These are phyloP conservation scores for Paramormyrops hopkinsi DNA, from an alignment of 2,797 vertebrate species.

Conservation along the genomic window DNA sequence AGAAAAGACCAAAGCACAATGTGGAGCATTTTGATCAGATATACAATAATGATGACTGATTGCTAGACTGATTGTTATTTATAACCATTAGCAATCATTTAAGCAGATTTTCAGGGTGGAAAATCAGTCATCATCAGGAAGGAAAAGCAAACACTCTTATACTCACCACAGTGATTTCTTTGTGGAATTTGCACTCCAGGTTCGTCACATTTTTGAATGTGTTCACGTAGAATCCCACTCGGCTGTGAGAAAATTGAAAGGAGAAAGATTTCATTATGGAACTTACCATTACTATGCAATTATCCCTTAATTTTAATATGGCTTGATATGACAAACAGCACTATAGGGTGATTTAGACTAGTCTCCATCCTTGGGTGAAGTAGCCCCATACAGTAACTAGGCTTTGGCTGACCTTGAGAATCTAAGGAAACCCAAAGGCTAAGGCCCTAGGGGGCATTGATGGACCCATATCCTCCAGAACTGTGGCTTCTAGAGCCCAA, in stretches of 20 bases:
- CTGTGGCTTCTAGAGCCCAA: background rate
- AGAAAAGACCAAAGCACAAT: background rate
- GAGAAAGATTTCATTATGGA: background rate
- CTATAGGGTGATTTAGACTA: background rate
- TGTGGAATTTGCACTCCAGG: constrained; percentile 90
- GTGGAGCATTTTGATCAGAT: background rate
- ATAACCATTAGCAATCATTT: background rate
- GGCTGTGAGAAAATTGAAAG: constrained; percentile 55
- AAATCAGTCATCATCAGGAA: background rate
- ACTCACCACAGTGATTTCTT: constrained; percentile 90
- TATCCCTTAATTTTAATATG: background rate
- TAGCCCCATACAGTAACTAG: background rate
- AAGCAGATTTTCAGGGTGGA: background rate
- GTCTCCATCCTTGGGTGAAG: background rate
- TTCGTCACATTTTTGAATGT: constrained; percentile 87
- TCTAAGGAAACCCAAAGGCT: background rate
- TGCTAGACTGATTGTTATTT: background rate
- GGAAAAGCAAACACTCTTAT: background rate
- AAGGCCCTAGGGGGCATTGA: background rate
- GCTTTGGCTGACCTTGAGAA: background rate
- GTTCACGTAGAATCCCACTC: constrained; percentile 90
- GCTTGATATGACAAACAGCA: background rate
- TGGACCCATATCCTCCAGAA: background rate
- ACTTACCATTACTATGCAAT: background rate
- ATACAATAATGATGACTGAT: background rate